phyloP scores from a whole-genome alignment of 2,888 invertebrate genomes.

The Copidosoma aretas region DNA sequence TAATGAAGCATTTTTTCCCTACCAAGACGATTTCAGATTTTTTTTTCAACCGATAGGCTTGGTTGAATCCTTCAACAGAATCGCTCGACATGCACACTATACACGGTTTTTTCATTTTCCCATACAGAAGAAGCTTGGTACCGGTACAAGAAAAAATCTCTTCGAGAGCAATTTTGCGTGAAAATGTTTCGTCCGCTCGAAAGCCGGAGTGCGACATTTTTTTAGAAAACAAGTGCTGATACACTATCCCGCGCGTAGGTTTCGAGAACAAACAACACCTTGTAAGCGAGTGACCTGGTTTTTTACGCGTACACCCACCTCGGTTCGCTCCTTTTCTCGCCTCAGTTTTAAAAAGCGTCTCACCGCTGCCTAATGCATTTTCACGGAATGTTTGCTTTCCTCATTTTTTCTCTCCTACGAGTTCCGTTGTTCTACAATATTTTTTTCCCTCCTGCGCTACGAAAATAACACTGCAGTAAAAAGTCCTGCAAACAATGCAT shows the following conservation, averaged over 20 bases:
- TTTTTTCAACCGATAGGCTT: no score
- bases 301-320: background rate
- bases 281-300: constrained; percentile 1
- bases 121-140: no score
- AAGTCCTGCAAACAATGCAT: background rate
- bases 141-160: background rate
- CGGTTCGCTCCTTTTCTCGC: background rate
- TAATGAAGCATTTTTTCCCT: no score
- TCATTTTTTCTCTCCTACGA: background rate
- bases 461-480: background rate
- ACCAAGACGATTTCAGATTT: no score
- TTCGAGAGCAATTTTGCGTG: background rate
- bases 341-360: background rate
- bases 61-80: no score
- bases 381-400: background rate
- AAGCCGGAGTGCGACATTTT: background rate
- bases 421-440: background rate
- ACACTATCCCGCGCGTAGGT: background rate
- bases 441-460: background rate
- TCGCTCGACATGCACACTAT: no score
- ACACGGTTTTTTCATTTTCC: no score
- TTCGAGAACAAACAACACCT: background rate
- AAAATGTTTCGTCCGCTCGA: background rate
- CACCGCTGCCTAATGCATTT: background rate
- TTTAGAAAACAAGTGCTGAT: background rate